phyloP scores from a whole-genome alignment of 2,888 invertebrate species.

The Scaptomyza cyrtandrae region DNA sequence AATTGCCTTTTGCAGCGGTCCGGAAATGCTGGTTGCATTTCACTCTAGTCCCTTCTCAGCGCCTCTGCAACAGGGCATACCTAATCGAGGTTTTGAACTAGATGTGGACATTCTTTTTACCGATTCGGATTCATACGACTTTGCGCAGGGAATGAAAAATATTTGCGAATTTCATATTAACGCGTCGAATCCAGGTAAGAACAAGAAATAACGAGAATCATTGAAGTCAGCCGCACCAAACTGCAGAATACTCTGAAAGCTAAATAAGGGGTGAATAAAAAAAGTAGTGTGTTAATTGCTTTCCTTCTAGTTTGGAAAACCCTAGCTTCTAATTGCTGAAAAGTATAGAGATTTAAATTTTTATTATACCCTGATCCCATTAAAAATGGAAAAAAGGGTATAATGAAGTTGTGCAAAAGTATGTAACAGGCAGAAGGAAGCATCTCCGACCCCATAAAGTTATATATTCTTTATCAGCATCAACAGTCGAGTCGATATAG shows the following conservation, averaged over 20 bases:
- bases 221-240: neutral
- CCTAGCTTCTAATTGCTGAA: too few species aligned
- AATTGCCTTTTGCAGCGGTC: conserved; percentile 86
- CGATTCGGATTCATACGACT: conserved; percentile 94
- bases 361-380: too few species aligned
- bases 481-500: too few species aligned
- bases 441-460: too few species aligned
- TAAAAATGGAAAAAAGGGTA: too few species aligned
- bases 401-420: too few species aligned
- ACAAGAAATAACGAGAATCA: neutral
- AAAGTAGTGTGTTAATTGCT: too few species aligned
- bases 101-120: conserved; percentile 95
- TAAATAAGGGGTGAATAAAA: too few species aligned
- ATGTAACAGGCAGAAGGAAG: too few species aligned
- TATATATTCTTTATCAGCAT: too few species aligned
- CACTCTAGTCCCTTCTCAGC: conserved; percentile 93
- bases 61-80: conserved; percentile 88
- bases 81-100: conserved; percentile 92
- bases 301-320: too few species aligned
- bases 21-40: conserved; percentile 94
- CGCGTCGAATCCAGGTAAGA: conserved; percentile 87
- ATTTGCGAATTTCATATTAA: conserved; percentile 91
- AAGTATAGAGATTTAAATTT: too few species aligned
- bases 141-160: conserved; percentile 87
- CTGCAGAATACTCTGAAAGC: neutral